Percentiles rank a stretch among this genome's conserved stretches.
Evolutionary conservation across 2,113 vertebrate genomes (phyloP).

Genomic region (Lophotis ruficrista): DNA sequence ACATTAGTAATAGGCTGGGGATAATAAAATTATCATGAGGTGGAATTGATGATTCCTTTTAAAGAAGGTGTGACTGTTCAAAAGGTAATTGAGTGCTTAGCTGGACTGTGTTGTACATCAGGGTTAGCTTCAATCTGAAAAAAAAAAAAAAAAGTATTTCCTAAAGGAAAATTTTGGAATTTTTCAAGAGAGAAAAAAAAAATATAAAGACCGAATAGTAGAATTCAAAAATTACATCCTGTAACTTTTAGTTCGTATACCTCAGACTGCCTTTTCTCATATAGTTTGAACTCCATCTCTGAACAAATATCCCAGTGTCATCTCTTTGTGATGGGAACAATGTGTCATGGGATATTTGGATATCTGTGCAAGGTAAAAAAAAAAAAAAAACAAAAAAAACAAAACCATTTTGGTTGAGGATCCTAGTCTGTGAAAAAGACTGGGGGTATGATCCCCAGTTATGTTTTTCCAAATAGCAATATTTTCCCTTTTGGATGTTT

Average conservation of each 20-base stretch:
- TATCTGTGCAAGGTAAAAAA: background rate
- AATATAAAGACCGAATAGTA: background rate
- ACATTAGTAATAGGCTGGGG: background rate
- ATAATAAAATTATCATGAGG: constrained; percentile 28
- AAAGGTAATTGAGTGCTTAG: background rate
- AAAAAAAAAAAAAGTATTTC: background rate
- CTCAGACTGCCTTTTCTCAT: background rate
- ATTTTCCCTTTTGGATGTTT: background rate
- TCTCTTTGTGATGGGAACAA: background rate
- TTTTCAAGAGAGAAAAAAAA: background rate
- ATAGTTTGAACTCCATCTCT: background rate
- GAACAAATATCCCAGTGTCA: background rate
- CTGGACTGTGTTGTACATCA: background rate
- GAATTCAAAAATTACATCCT: background rate
- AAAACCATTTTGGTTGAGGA: accelerated
- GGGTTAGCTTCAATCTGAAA: background rate
- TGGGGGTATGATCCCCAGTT: background rate
- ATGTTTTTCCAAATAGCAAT: background rate
- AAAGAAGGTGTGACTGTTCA: background rate
- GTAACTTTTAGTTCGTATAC: background rate
- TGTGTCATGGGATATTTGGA: background rate
- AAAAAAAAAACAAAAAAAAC: too few species aligned
- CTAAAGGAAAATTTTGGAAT: background rate
- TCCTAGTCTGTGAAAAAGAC: background rate
- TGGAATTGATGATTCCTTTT: background rate